Evolutionary conservation across 2,888 invertebrate species (phyloP).

Genomic region (Metallyticus violacea): DNA sequence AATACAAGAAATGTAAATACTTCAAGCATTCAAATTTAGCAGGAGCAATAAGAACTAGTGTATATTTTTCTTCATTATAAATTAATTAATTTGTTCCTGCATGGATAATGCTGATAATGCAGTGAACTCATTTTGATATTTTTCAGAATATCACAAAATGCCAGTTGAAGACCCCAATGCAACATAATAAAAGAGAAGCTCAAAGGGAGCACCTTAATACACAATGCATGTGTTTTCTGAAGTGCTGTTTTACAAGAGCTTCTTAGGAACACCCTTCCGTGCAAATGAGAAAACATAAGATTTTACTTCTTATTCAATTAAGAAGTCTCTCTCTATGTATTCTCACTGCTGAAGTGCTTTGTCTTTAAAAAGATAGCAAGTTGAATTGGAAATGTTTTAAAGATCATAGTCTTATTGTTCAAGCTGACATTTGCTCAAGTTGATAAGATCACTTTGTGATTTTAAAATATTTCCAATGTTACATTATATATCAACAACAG

Average conservation of each 20-base stretch:
- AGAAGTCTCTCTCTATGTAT: neutral
- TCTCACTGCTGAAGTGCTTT: neutral
- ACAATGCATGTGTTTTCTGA: neutral
- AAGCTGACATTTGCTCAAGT: neutral
- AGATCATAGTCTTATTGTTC: constrained; percentile 9
- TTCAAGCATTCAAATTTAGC: neutral
- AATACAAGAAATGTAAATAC: too few relatives aligned
- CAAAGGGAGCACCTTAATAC: neutral
- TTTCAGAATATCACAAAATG: too few relatives aligned
- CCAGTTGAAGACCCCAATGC: neutral
- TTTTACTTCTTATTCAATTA: neutral
- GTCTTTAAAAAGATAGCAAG: neutral
- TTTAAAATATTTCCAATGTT: constrained; percentile 24
- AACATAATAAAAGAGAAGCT: neutral
- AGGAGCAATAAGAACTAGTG: neutral
- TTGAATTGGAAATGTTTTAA: constrained; percentile 23
- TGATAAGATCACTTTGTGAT: neutral
- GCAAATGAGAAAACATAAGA: neutral
- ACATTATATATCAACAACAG: neutral
- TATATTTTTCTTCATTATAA: neutral
- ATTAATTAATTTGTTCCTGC: neutral
- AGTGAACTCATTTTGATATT: neutral
- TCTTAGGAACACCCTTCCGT: too few relatives aligned
- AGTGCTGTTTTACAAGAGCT: neutral
- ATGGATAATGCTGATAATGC: neutral